Evolutionary conservation across 1,140 invertebrate genomes (phyloP).

Genomic region (Bombus confusus): DNA sequence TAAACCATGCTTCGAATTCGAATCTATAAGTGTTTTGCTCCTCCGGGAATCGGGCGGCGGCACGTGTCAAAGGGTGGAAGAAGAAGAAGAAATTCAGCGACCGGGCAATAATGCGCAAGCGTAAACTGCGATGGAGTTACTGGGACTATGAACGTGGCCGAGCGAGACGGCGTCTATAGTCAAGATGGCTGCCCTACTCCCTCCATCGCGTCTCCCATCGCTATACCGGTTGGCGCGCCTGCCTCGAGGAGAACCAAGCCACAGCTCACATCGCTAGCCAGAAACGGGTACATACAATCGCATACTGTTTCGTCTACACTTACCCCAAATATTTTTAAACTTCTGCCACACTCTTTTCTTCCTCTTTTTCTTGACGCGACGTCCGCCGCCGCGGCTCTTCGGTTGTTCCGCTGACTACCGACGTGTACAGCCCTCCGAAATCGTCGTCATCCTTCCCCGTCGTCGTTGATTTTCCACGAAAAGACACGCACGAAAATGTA

Average conservation of each 20-base stretch:
- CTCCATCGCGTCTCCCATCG: slow-evolving; percentile 53
- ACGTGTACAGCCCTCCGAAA: slow-evolving; percentile 34
- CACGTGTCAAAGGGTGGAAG: slow-evolving; percentile 78
- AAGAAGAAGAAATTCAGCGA: slow-evolving; percentile 58
- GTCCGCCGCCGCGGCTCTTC: slow-evolving; percentile 21
- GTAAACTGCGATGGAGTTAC: slow-evolving; percentile 47
- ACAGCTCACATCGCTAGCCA: slow-evolving; percentile 40
- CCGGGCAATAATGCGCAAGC: slow-evolving; percentile 55
- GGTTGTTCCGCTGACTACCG: slow-evolving; percentile 15
- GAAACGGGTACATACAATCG: slow-evolving; percentile 52
- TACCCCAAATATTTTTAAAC: slow-evolving; percentile 65
- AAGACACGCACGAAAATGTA: slow-evolving; percentile 50
- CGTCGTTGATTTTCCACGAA: slow-evolving; percentile 52
- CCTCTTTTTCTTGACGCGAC: slow-evolving; percentile 3
- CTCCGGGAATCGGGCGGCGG: slow-evolving; percentile 68
- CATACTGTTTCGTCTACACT: slow-evolving; percentile 57
- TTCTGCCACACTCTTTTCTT: slow-evolving; percentile 20
- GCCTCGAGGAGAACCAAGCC: slow-evolving; percentile 52
- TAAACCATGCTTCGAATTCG: slow-evolving; percentile 60
- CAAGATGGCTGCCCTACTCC: slow-evolving; percentile 73
- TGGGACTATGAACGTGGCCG: background rate
- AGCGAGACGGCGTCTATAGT: slow-evolving; percentile 41
- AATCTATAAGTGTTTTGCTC: slow-evolving; percentile 69
- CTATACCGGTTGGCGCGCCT: slow-evolving; percentile 44
- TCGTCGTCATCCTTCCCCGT: slow-evolving; percentile 34